Evolutionary conservation across 2,888 invertebrate genomes (phyloP), one percentile per base, ranked within the genome.

Genomic region (Nemotelus nigrinus): DNA sequence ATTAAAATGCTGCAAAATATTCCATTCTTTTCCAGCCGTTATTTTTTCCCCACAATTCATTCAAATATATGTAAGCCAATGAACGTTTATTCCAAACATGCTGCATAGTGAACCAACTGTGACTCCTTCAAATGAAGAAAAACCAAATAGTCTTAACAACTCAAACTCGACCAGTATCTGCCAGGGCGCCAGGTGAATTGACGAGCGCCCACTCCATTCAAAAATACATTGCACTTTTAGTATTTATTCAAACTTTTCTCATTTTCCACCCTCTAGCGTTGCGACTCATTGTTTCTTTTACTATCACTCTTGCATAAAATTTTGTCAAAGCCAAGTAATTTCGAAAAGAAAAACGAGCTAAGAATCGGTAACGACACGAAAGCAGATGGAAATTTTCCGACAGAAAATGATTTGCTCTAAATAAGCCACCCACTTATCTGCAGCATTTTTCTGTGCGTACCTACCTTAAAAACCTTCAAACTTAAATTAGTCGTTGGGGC

Each of bases 391-490:
- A 41, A 41, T 63, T 63, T 43, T 63, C 63, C 47, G n/a, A 25
- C 72, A 57, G n/a, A 25, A 58, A 58, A 57, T 58, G 72, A 72
- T 72, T 72, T 72, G 45, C 6, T 58, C 58, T 47, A 57, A 72
- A 72, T 72, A 58, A 70, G 55, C 70, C 70, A 70, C 70, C 70
- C 70, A 70, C 70, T 70, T 70, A 70, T 70, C 70, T 70, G 25
- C 25, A 25, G 25, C 25, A 25, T 25, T 25, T 25, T 25, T 25
- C 25, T 25, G 25, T 70, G 70, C 57, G 72, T 58, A 58, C 72
- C 25, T 72, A 72, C 72, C 72, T 72, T 72, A 58, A 44, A 25
- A 58, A 44, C 45, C 58, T 45, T 44, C 72, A 72, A 72, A 72
- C 58, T 72, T 72, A 72, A 72, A 72, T 72, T 72, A 72, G 58